Evolutionary conservation across 2,113 vertebrate species (phyloP), one percentile per base, ranked within the genome.

Genomic region (Corythoichthys haematopterus): DNA sequence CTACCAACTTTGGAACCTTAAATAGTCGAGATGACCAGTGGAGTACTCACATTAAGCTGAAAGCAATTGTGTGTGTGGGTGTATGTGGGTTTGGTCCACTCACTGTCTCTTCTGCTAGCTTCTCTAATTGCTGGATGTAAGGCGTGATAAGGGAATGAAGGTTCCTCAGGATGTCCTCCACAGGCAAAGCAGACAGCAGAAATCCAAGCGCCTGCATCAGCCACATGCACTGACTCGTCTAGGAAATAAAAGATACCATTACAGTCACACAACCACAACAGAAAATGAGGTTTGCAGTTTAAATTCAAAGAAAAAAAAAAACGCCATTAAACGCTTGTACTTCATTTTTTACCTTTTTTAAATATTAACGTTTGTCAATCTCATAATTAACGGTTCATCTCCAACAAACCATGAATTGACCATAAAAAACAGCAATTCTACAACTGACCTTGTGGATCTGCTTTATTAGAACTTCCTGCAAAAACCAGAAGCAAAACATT

Each of bases 221-320:
- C 97, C 97, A 99, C 97, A 99, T 99, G 76, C 97, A 99, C 87
- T 99, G 97, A 88, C 97, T 99, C 0, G 96, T 99, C 97, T 99
- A 87, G 48, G 83, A 98, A 87, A 53, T 65, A 84, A 11, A 70
- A 66, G 65, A 83, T 58, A 85, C 1, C 8, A 74, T 40, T 58
- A 16, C 15, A 37, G 35, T 36, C 13, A 58, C 35, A 58, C 35
- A 37, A 37, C 56, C 56, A 37, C 35, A 58, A 11, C 33, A 36
- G 16, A 15, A 51, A 51, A 16, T 51, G 1, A 6, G 14, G 16
- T 51, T 6, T 51, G 15, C 6, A 43, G 9, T 43, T 43, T 4
- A 47, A 47, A 47, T 13, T 47, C 0, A 47, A 47, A 47, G 12
- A 13, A 3, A 47, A 12, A 47, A 12, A 28, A 28, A 47, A 47